A percentile compares a stretch with the other conserved stretches of the same genome.
Conservation (phyloP, 2,113 vertebrate genomes). For the Zingel zingel region DNA sequence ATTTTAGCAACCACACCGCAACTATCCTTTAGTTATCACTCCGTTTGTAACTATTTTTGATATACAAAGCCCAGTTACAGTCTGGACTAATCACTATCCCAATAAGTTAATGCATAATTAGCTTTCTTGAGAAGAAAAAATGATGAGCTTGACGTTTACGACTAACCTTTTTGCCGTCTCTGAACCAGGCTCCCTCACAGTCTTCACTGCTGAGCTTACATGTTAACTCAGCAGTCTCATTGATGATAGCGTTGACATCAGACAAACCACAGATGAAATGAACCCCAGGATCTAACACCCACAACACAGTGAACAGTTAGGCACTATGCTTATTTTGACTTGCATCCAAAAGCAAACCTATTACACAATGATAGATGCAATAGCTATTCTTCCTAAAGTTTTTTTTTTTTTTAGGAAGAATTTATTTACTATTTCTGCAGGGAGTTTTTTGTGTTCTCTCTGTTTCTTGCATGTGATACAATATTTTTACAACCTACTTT, state of each 20-base stretch:
- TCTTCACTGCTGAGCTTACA: conserved; percentile 86
- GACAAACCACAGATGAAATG: conserved; percentile 86
- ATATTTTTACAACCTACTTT: not conserved
- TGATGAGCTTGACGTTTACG: not conserved
- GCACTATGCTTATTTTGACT: not conserved
- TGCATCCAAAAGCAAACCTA: not conserved
- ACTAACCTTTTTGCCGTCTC: conserved; percentile 88
- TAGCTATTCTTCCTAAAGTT: too few species aligned
- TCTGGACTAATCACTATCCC: not conserved
- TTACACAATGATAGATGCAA: not conserved
- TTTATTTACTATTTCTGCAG: not conserved
- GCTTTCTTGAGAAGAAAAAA: not conserved
- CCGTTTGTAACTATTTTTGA: not conserved
- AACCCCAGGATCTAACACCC: conserved; percentile 77
- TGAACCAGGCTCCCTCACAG: conserved; percentile 88
- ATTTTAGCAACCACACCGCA: not conserved
- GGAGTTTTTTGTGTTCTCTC: too few species aligned
- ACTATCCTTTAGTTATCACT: not conserved
- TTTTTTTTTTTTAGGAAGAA: not conserved
- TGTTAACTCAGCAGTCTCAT: conserved; percentile 81
- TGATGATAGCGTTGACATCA: conserved; percentile 80
- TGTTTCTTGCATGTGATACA: not conserved
- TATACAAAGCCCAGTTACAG: not conserved
- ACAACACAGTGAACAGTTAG: conserved; percentile 15
- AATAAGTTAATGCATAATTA: not conserved